phyloP scores from a whole-genome alignment of 53 echinoderm and acorn worm genomes.

The Pentamera pediparva region DNA sequence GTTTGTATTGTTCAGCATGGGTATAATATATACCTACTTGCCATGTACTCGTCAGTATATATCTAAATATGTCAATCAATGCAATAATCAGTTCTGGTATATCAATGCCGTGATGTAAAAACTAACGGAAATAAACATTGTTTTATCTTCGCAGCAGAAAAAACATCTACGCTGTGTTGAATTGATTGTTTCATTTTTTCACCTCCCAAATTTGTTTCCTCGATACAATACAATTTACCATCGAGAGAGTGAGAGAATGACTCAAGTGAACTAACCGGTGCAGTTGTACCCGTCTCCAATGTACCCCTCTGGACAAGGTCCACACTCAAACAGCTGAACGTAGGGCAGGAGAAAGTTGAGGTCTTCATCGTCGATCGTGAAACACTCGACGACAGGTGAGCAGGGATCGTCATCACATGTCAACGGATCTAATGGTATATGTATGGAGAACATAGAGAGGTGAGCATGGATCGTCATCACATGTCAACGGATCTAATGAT shows the following conservation, averaged over 20 bases:
- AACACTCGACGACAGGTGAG: slow-evolving; percentile 57
- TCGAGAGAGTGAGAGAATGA: neutral
- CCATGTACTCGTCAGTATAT: too few species aligned
- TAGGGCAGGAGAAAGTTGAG: slow-evolving; percentile 44
- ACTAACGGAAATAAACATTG: too few species aligned
- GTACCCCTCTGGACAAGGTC: slow-evolving; percentile 70
- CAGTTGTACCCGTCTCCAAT: slow-evolving; percentile 73
- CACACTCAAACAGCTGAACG: slow-evolving; percentile 59
- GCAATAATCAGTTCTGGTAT: too few species aligned
- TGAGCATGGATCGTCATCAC: slow-evolving; percentile 72
- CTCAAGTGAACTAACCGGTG: slow-evolving; percentile 45
- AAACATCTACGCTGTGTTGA: too few species aligned
- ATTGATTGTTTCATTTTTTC: too few species aligned
- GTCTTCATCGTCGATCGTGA: slow-evolving; percentile 33
- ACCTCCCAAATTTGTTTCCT: neutral
- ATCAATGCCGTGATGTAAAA: too few species aligned
- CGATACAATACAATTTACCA: neutral
- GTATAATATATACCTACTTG: too few species aligned
- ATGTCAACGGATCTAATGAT: slow-evolving; percentile 56
- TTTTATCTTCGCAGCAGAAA: too few species aligned
- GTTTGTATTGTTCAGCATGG: too few species aligned
- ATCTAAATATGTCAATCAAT: too few species aligned
- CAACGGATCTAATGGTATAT: slow-evolving; percentile 48
- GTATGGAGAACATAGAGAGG: neutral
- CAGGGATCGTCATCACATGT: slow-evolving; percentile 70